Percentiles rank a stretch among this genome's conserved stretches.
Evolutionary conservation across 2,888 invertebrate species (phyloP).

Genomic region (Stenoptilia bipunctidactyla): DNA sequence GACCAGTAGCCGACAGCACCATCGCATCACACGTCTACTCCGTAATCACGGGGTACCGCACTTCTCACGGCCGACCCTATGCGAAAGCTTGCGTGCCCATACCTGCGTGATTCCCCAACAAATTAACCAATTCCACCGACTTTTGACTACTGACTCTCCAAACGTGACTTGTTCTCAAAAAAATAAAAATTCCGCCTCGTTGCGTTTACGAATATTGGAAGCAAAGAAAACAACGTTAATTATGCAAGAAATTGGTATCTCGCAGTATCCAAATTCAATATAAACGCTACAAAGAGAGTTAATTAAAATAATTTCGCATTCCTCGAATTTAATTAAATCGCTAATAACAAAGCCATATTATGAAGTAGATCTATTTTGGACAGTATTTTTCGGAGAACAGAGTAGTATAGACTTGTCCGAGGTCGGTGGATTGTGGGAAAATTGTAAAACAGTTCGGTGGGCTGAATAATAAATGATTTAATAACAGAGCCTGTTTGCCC

Average conservation of each 20-base stretch:
- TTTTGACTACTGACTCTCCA: too few relatives aligned
- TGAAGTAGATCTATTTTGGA: not conserved
- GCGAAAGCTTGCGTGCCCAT: conserved; percentile 25
- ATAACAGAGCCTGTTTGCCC: conserved; percentile 65
- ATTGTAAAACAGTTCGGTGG: conserved; percentile 66
- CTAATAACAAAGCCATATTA: not conserved
- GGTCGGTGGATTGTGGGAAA: conserved; percentile 49
- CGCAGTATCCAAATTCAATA: too few relatives aligned
- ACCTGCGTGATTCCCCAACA: conserved; percentile 11
- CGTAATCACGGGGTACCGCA: conserved; percentile 37
- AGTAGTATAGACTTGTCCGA: not conserved
- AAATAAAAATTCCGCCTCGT: too few relatives aligned
- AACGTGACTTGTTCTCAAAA: too few relatives aligned
- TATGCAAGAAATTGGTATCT: too few relatives aligned
- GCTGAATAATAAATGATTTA: conserved; percentile 70
- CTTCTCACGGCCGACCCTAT: conserved; percentile 34
- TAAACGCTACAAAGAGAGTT: too few relatives aligned
- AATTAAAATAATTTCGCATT: too few relatives aligned
- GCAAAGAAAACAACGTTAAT: too few relatives aligned
- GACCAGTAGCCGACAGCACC: conserved; percentile 51
- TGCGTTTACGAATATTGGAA: too few relatives aligned
- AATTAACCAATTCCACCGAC: too few relatives aligned
- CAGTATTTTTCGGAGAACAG: conserved; percentile 3
- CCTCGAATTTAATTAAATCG: not conserved
- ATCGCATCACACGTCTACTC: conserved; percentile 31